Evolutionary conservation across 2,113 vertebrate genomes (phyloP).

Genomic region (Xerus inauris): DNA sequence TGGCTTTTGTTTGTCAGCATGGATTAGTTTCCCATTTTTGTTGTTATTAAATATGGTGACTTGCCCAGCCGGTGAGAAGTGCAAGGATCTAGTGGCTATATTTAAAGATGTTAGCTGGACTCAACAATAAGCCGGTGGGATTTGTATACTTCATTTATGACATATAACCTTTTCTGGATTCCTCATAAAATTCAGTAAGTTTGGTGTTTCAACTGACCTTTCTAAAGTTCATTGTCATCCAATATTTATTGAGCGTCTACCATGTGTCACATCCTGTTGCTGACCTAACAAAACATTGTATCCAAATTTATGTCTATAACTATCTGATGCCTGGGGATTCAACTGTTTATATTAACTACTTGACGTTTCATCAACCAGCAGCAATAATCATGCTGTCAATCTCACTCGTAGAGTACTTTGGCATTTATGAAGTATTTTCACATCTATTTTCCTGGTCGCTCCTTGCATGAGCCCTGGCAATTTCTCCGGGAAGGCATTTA

Average conservation of each 20-base stretch:
- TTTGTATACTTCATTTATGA: neutral
- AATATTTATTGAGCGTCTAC: neutral
- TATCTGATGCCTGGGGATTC: neutral
- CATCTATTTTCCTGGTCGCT: fast-evolving
- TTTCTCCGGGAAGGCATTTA: neutral
- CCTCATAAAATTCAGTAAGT: neutral
- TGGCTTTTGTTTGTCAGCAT: neutral
- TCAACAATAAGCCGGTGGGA: neutral
- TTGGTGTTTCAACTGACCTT: neutral
- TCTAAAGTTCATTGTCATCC: neutral
- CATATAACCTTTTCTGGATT: neutral
- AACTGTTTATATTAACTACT: neutral
- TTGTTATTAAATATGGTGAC: neutral
- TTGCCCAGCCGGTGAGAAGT: neutral
- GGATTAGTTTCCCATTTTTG: neutral
- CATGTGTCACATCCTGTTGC: neutral
- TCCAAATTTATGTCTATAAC: neutral
- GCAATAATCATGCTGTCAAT: fast-evolving
- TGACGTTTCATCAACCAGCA: neutral
- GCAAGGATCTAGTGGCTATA: neutral
- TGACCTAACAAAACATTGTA: neutral
- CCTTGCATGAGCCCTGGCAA: neutral
- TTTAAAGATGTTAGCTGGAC: neutral
- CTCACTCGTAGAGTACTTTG: neutral
- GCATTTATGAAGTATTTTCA: neutral